These are phyloP conservation scores for Budorcas taxicolor DNA, from an alignment of 2,113 vertebrate genomes.

Conservation along the genomic window DNA sequence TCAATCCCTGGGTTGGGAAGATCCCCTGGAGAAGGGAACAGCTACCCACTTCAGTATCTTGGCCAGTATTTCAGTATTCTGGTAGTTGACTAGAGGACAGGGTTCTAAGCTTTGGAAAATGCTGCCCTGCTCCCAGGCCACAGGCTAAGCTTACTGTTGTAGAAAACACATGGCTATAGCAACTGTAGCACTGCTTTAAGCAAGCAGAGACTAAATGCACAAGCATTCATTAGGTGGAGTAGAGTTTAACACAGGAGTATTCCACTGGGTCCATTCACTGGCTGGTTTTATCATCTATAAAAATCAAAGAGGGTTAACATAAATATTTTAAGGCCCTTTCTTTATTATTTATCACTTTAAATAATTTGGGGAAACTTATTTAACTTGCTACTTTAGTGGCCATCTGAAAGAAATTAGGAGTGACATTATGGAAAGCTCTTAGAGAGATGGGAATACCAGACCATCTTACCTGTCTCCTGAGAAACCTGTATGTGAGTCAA, in stretches of 20 bases:
- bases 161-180: background rate
- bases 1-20: background rate
- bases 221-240: background rate
- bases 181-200: background rate
- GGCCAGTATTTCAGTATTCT: background rate
- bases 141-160: background rate
- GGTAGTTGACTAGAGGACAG: background rate
- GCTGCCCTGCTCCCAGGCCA: background rate
- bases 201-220: background rate
- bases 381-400: background rate
- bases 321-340: background rate
- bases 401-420: background rate
- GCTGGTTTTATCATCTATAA: background rate
- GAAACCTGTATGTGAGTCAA: background rate
- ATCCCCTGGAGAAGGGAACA: background rate
- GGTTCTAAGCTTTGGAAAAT: background rate
- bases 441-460: background rate
- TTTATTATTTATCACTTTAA: background rate
- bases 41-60: background rate
- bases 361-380: background rate
- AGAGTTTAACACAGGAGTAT: background rate
- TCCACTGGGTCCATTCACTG: background rate
- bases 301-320: background rate
- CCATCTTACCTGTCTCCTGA: background rate
- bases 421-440: background rate